A percentile compares a stretch with the other conserved stretches of the same genome.
phyloP scores from a whole-genome alignment of 2,113 vertebrate species.

The Erinaceus europaeus region DNA sequence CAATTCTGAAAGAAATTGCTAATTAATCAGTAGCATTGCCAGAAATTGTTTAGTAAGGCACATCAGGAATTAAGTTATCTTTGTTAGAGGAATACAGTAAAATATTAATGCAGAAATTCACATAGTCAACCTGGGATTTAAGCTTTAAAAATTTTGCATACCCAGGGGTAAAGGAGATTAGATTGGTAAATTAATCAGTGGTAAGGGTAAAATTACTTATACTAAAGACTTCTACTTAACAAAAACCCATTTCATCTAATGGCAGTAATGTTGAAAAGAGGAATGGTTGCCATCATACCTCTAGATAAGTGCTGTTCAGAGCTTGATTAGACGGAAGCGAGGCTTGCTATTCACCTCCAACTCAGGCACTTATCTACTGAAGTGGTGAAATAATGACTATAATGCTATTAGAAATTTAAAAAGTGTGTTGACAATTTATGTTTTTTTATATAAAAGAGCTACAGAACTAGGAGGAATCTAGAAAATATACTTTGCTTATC shows the following conservation, averaged over 20 bases:
- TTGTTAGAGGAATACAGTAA: constrained; percentile 4
- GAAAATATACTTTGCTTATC: background rate
- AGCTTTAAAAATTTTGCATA: background rate
- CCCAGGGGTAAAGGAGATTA: background rate
- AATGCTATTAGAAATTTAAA: constrained; percentile 11
- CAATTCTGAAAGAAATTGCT: background rate
- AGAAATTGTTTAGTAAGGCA: background rate
- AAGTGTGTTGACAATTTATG: constrained; percentile 6
- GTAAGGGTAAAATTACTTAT: constrained; percentile 22
- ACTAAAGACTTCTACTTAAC: constrained; percentile 36
- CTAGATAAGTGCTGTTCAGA: background rate
- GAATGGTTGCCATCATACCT: background rate
- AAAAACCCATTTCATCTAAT: constrained; percentile 11
- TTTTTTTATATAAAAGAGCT: background rate
- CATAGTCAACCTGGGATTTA: background rate
- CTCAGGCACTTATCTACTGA: background rate
- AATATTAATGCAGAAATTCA: constrained; percentile 33
- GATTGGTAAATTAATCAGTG: constrained; percentile 40
- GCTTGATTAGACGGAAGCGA: constrained; percentile 18
- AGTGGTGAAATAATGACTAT: constrained; percentile 5
- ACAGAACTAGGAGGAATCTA: background rate
- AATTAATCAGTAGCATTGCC: background rate
- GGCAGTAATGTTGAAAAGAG: background rate
- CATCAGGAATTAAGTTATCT: constrained; percentile 5
- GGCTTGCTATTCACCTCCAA: background rate